phyloP scores from a whole-genome alignment of 1,140 invertebrate species.

The Drosophila elegans region DNA sequence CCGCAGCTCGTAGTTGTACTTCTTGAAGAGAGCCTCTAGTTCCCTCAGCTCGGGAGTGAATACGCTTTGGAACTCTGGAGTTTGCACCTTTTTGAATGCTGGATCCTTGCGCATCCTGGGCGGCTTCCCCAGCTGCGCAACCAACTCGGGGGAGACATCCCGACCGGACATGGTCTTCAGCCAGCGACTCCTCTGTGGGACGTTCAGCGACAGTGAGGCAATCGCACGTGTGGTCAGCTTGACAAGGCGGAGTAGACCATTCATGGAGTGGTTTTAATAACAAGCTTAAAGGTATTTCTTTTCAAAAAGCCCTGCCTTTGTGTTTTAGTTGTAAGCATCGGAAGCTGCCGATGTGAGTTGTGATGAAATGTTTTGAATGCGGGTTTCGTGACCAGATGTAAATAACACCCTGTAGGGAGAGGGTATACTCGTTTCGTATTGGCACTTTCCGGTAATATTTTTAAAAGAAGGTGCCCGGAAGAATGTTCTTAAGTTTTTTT shows the following conservation, averaged over 20 bases:
- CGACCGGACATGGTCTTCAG: not conserved
- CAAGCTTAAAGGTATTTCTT: not conserved
- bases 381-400: slow-evolving; percentile 1
- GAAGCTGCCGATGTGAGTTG: not conserved
- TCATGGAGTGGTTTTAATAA: not conserved
- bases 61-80: slow-evolving; percentile 90
- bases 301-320: not conserved
- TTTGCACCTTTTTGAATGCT: slow-evolving; percentile 89
- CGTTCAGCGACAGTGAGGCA: not conserved
- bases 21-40: slow-evolving; percentile 91
- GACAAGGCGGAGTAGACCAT: slow-evolving; percentile 5
- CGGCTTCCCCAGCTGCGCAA: slow-evolving; percentile 83
- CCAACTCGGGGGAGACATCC: slow-evolving; percentile 15
- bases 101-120: slow-evolving; percentile 87
- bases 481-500: too few relatives aligned
- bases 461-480: too few relatives aligned
- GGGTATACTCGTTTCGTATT: not conserved
- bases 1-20: slow-evolving; percentile 93
- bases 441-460: too few relatives aligned
- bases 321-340: not conserved
- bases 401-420: not conserved
- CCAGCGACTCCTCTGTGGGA: not conserved
- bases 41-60: slow-evolving; percentile 91
- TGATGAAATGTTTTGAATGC: not conserved
- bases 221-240: slow-evolving; percentile 17